phyloP scores from a whole-genome alignment of 2,888 invertebrate species.

The Tenodera sinensis region DNA sequence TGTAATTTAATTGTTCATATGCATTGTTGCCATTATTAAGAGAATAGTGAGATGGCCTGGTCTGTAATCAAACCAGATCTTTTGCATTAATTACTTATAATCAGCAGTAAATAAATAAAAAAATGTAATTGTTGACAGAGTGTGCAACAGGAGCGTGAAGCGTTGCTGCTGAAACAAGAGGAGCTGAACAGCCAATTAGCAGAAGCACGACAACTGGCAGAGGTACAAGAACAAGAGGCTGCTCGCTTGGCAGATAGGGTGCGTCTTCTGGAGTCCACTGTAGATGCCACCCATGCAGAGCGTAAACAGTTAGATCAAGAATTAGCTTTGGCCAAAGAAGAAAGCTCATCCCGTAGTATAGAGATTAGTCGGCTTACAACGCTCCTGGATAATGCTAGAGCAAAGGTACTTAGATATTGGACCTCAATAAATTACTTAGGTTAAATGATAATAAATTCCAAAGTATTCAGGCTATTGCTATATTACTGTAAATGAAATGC shows the following conservation, averaged over 20 bases:
- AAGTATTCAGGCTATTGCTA: too few species aligned
- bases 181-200: conserved; percentile 70
- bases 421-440: too few species aligned
- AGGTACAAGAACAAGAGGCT: conserved; percentile 60
- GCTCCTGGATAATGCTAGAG: conserved; percentile 77
- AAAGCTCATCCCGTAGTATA: conserved; percentile 69
- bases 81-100: too few species aligned
- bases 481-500: too few species aligned
- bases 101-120: too few species aligned
- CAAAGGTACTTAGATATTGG: conserved; percentile 54
- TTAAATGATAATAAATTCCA: too few species aligned
- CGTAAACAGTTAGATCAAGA: conserved; percentile 71
- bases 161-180: conserved; percentile 69
- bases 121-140: conserved; percentile 44
- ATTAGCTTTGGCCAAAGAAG: conserved; percentile 66
- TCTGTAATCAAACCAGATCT: too few species aligned
- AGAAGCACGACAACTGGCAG: conserved; percentile 58
- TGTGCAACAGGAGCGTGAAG: conserved; percentile 76
- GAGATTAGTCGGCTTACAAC: conserved; percentile 75
- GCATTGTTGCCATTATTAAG: too few species aligned
- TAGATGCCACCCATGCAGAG: conserved; percentile 72
- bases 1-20: too few species aligned
- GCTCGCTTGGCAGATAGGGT: conserved; percentile 64
- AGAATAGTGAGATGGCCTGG: too few species aligned
- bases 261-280: conserved; percentile 64